These are phyloP conservation scores for Eristalinus sepulchralis DNA, from an alignment of 2,888 invertebrate species.

Conservation along the genomic window DNA sequence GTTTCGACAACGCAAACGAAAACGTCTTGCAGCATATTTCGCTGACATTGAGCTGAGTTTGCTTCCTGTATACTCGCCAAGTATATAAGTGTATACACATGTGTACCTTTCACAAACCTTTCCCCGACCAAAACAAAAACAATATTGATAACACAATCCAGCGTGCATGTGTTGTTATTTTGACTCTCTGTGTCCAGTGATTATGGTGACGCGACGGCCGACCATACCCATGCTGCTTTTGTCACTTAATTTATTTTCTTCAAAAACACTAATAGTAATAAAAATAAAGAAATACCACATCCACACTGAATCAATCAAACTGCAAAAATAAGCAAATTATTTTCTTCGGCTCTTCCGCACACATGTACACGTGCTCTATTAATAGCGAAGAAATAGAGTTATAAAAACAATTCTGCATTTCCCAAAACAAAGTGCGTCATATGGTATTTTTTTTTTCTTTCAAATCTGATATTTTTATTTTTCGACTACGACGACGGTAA, in stretches of 20 bases:
- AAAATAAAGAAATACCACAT: slow-evolving; percentile 19
- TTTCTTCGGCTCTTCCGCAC: slow-evolving; percentile 2
- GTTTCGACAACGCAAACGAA: not conserved
- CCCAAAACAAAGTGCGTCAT: slow-evolving; percentile 57
- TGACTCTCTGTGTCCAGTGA: not conserved
- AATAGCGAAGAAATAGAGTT: slow-evolving; percentile 13
- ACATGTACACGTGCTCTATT: slow-evolving; percentile 23
- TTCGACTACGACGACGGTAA: not conserved
- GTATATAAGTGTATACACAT: not conserved
- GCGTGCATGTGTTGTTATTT: not conserved
- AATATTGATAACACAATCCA: slow-evolving; percentile 13
- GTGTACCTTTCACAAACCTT: slow-evolving; percentile 9
- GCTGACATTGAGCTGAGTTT: slow-evolving; percentile 13
- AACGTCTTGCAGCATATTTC: slow-evolving; percentile 4
- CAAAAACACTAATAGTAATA: not conserved
- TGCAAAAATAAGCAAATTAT: not conserved
- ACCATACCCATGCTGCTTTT: not conserved
- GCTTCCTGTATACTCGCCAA: slow-evolving; percentile 24
- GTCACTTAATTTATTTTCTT: not conserved
- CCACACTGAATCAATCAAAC: slow-evolving; percentile 27
- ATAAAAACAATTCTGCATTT: slow-evolving; percentile 45
- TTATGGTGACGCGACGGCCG: slow-evolving; percentile 9
- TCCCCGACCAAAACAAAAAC: not conserved
- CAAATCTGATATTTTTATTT: not conserved
- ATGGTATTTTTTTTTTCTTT: slow-evolving; percentile 11